Conservation (phyloP, 1,140 invertebrate genomes). For the Bilobella aurantiaca region DNA sequence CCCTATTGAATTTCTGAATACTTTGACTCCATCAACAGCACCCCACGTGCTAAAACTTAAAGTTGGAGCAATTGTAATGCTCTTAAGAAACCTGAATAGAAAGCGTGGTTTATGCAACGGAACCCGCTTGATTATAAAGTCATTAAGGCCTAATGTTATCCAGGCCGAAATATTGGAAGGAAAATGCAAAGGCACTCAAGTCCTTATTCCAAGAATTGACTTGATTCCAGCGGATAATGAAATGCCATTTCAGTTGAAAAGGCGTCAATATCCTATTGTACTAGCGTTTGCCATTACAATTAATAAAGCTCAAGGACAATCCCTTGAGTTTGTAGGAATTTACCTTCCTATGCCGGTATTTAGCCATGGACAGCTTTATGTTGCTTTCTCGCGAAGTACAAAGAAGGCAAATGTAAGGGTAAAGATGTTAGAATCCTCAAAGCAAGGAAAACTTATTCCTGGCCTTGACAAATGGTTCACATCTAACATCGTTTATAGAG, state of each 20-base stretch:
- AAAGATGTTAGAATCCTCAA: neutral
- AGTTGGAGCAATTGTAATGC: constrained; percentile 38
- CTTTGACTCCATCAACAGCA: constrained; percentile 37
- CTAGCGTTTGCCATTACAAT: constrained; percentile 47
- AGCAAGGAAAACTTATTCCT: neutral
- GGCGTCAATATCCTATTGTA: constrained; percentile 42
- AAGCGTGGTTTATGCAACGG: constrained; percentile 39
- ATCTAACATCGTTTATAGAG: neutral
- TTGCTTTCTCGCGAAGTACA: constrained; percentile 35
- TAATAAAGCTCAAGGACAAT: constrained; percentile 46
- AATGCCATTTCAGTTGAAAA: constrained; percentile 41
- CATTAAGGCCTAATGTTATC: constrained; percentile 15
- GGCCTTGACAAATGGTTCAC: neutral
- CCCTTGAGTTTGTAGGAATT: constrained; percentile 38
- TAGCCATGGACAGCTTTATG: constrained; percentile 40
- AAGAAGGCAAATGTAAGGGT: neutral
- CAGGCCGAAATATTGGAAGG: constrained; percentile 1
- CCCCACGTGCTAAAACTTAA: constrained; percentile 41
- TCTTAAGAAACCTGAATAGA: constrained; percentile 40
- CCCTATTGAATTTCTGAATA: constrained; percentile 40
- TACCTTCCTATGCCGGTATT: constrained; percentile 36
- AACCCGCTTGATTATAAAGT: constrained; percentile 36
- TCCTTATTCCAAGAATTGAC: constrained; percentile 18
- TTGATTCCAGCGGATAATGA: constrained; percentile 31
- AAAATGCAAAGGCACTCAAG: neutral